A percentile compares a stretch with the other conserved stretches of the same genome.
Evolutionary conservation across 1,140 invertebrate genomes (phyloP).

Genomic region (Drosophila tristis): DNA sequence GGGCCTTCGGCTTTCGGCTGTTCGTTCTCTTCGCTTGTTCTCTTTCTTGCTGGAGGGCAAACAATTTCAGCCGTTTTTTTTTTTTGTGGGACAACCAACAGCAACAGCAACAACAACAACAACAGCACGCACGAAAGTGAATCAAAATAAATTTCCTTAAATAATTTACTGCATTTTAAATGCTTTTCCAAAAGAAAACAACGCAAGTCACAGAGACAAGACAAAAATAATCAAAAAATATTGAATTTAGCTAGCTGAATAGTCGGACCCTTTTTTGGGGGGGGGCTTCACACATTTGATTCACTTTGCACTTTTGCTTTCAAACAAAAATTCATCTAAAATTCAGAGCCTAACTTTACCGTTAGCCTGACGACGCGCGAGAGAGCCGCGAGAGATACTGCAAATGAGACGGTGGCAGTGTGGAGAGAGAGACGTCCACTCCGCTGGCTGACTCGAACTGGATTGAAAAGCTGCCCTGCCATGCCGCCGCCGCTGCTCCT

Average conservation of each 20-base stretch:
- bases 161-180: constrained; percentile 70
- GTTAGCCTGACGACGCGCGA: constrained; percentile 44
- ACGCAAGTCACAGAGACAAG: neutral
- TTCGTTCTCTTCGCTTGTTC: constrained; percentile 43
- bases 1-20: constrained; percentile 31
- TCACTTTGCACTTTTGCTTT: constrained; percentile 1
- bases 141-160: constrained; percentile 73
- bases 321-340: constrained; percentile 14
- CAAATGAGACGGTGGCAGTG: neutral
- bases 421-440: constrained; percentile 54
- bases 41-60: constrained; percentile 67
- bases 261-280: neutral
- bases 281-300: neutral
- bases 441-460: constrained; percentile 73
- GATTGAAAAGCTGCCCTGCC: constrained; percentile 68
- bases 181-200: constrained; percentile 18
- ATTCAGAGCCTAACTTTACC: constrained; percentile 32
- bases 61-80: constrained; percentile 51
- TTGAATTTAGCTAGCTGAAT: constrained; percentile 1
- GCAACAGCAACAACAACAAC: constrained; percentile 42
- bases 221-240: constrained; percentile 13
- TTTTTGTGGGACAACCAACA: constrained; percentile 62
- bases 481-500: constrained; percentile 17
- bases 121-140: constrained; percentile 39
- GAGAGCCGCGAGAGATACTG: constrained; percentile 17